These are phyloP conservation scores for Acanthopagrus latus DNA, from an alignment of 2,797 vertebrate species.

Conservation along the genomic window DNA sequence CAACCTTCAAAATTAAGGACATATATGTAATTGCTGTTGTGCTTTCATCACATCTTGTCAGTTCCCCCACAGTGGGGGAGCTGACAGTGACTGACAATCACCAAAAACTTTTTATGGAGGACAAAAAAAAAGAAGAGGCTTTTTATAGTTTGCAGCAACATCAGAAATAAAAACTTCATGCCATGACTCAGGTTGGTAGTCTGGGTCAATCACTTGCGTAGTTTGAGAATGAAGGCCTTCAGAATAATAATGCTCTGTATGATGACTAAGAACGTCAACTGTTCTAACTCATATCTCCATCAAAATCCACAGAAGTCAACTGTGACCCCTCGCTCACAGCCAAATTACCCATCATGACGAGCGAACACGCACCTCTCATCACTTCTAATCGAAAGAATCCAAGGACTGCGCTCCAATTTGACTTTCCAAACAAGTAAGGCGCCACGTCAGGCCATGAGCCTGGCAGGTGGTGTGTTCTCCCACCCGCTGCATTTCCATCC, in stretches of 20 bases:
- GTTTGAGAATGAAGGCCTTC: constrained; percentile 7
- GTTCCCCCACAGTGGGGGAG: constrained; percentile 57
- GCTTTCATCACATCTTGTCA: constrained; percentile 43
- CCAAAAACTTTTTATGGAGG: constrained; percentile 20
- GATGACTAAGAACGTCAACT: constrained; percentile 6
- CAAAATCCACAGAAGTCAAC: constrained; percentile 11
- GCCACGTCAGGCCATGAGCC: constrained; percentile 33
- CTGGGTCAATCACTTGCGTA: constrained; percentile 38
- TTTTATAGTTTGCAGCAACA: constrained; percentile 28
- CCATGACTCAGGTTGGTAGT: constrained; percentile 14
- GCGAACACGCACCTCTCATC: constrained; percentile 32
- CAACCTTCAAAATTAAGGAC: constrained; percentile 31
- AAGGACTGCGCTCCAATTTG: not conserved
- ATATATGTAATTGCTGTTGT: constrained; percentile 43
- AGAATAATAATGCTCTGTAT: not conserved
- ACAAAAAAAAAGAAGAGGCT: constrained; percentile 4
- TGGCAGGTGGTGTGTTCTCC: constrained; percentile 41
- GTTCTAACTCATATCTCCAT: not conserved
- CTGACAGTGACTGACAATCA: constrained; percentile 68
- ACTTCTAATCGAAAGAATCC: constrained; percentile 29
- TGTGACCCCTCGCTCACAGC: constrained; percentile 2
- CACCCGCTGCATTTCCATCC: constrained; percentile 54
- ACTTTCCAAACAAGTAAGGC: constrained; percentile 52
- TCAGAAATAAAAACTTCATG: constrained; percentile 30
- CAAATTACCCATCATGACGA: constrained; percentile 9